phyloP scores from a whole-genome alignment of 2,797 vertebrate genomes.

The Ispidina picta region DNA sequence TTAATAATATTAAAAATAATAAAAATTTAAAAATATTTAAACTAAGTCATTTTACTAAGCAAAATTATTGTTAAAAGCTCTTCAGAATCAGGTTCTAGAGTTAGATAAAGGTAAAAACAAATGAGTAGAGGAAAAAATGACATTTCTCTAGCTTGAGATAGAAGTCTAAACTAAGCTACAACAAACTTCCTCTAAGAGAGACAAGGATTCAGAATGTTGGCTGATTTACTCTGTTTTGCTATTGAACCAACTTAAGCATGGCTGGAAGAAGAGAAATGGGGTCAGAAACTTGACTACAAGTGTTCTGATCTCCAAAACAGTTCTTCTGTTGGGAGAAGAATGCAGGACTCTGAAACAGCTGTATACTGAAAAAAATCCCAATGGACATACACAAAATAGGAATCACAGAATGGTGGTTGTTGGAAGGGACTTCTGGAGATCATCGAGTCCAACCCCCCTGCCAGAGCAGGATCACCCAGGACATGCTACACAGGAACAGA shows the following conservation, averaged over 20 bases:
- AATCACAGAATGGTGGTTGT: too few species aligned
- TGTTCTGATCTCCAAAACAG: background rate
- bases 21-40: too few species aligned
- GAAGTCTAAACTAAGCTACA: background rate
- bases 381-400: background rate
- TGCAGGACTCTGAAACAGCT: background rate
- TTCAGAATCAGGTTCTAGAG: background rate
- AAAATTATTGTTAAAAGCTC: background rate
- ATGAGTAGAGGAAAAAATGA: background rate
- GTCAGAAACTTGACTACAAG: background rate
- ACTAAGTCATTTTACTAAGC: background rate
- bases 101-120: background rate
- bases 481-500: too few species aligned
- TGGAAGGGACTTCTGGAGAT: too few species aligned
- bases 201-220: background rate
- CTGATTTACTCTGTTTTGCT: background rate
- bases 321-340: background rate
- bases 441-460: too few species aligned
- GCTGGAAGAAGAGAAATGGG: background rate
- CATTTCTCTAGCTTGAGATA: background rate
- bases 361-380: background rate
- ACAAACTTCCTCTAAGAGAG: background rate
- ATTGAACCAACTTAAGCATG: background rate
- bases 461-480: too few species aligned
- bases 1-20: too few species aligned